Base-by-base conservation (phyloP, 2,888 invertebrate species). In the Tiliacea citrago region DNA sequence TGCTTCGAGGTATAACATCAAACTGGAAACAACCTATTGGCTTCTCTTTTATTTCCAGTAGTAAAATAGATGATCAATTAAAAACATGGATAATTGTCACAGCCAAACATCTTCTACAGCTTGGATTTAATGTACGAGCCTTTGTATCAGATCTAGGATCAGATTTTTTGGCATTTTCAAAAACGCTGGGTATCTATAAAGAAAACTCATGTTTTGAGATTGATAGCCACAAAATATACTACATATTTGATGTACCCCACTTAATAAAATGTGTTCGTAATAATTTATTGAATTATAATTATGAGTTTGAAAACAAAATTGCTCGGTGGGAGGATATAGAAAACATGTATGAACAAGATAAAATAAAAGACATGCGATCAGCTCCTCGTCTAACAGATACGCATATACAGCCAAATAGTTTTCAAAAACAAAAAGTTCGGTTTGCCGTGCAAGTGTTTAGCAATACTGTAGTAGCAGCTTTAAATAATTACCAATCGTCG, bases 111-210 rank as follows among this genome's bases (percentile, higher is more conserved):
- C 63, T 73, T 53, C n/a, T 79, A 51, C 35, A 39, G 47, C 49
- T 77, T 39, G 79, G 79, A 21, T 79, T 79, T 70, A 67, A 73
- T 62, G 13, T 79, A 67, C 47, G 76, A 58, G 73, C 73, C 10
- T 58, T 80, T 0, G 77, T 80, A 5, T 45, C 55, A 68, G 55
- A 57, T 57, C 21, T 68, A 57, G 57, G 57, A 45, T 68, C 55
- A 21, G 57, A 57, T 68, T 57, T 55, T 55, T 67, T 55, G 18
- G 29, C 45, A 45, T 57, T 68, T 68, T 57, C 55, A 57, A 68
- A 68, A 57, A 68, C 42, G 29, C 29, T 29, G 29, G 29, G 29
- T 29, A 29, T 29, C 29, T 29, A 29, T 29, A 29, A 29, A 29
- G 55, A 67, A 67, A 53, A 2, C 0, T 67, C 55, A 68, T 68